phyloP scores from a whole-genome alignment of 2,888 invertebrate genomes.

The Platynereis dumerilii region DNA sequence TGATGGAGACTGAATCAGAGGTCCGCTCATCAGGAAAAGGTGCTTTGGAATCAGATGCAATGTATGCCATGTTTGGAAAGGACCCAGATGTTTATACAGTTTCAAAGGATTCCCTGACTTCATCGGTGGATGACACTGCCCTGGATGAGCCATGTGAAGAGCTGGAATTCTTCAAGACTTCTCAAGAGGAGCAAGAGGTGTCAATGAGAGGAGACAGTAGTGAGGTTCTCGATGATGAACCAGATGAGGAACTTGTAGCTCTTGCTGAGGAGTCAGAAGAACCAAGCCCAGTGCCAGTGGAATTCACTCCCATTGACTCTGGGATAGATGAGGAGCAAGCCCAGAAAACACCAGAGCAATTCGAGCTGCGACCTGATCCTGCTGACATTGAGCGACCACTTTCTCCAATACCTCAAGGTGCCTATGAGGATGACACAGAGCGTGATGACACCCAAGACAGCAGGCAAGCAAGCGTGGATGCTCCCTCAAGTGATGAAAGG shows the following conservation, averaged over 20 bases:
- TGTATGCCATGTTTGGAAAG: constrained; percentile 19
- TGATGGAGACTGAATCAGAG: constrained; percentile 55
- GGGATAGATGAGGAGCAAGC: not conserved
- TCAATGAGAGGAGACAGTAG: constrained; percentile 14
- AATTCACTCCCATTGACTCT: constrained; percentile 13
- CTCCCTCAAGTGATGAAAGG: not conserved
- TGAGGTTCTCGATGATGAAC: constrained; percentile 24
- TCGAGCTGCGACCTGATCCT: constrained; percentile 47
- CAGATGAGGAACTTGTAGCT: constrained; percentile 19
- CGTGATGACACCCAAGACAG: not conserved
- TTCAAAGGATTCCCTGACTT: no score
- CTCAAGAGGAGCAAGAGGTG: constrained; percentile 7
- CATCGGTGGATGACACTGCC: not conserved
- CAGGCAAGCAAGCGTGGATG: constrained; percentile 5
- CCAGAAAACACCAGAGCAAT: constrained; percentile 15
- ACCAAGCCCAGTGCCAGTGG: constrained; percentile 18
- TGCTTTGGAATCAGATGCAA: constrained; percentile 34
- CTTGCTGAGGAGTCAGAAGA: constrained; percentile 30
- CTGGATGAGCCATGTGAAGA: constrained; percentile 20
- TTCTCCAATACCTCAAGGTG: constrained; percentile 64
- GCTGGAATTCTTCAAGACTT: constrained; percentile 52
- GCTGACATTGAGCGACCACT: constrained; percentile 68
- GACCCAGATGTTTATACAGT: no score
- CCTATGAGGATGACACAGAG: constrained; percentile 2
- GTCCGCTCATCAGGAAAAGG: constrained; percentile 28